Evolutionary conservation across 2,888 invertebrate genomes (phyloP), one percentile per base, ranked within the genome.

Genomic region (Ennomos erosarius): DNA sequence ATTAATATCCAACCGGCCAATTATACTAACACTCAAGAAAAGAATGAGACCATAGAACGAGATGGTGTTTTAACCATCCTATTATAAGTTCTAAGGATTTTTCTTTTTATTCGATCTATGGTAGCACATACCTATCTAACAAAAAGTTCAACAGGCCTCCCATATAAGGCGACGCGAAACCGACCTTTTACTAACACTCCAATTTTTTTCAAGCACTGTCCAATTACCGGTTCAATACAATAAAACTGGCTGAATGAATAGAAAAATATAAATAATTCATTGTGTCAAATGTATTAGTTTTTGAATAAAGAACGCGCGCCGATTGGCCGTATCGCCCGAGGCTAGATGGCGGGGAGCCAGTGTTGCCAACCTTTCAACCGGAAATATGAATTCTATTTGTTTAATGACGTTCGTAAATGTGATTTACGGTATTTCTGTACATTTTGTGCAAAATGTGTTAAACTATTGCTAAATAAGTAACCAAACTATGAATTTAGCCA

Each of bases 311-410:
- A 85, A 84, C 83, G 79, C 71, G 75, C 81, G 76, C 78, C 80
- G 81, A 90, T 89, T 88, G 88, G 88, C 79, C 75, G 69, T 72
- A 83, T 85, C 68, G 91, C 91, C 91, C 74, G 79, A 66, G 90
- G 91, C 90, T 74, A 84, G 81, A 85, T 86, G 84, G 84, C 86
- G 87, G 91, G 90, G 90, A 84, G 90, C 84, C 86, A 84, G 78
- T 83, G 85, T 83, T 85, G 82, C 82, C 79, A 84, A 72, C 76
- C 77, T 81, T 72, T 85, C 81, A 68, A 70, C 80, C 88, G 90
- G 89, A 91, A 90, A 89, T 87, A 82, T 78, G 84, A 82, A 85
- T 88, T 88, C 76, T 82, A 79, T 87, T 87, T 82, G 81, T 75
- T 73, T 86, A 90, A 85, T 87, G 79, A 81, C 74, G 77, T 84